Conservation (phyloP, 2,888 invertebrate species). For the Marasmarcha lunaedactyla region DNA sequence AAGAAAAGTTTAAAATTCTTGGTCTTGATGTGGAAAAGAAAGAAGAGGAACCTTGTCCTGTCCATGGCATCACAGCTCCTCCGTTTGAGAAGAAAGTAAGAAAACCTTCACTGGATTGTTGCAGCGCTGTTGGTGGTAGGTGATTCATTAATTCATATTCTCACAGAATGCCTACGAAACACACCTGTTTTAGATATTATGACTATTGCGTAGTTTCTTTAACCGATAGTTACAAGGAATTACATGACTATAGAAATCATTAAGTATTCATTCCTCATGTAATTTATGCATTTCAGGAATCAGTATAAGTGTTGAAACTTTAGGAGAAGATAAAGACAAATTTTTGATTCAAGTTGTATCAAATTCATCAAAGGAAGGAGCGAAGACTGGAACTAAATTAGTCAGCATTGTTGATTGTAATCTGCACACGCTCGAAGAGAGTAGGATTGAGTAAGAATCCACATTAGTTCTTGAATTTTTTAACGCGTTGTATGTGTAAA, state of each 20-base stretch:
- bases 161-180: too few relatives aligned
- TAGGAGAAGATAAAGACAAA: slow-evolving; percentile 58
- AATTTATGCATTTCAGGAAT: slow-evolving; percentile 29
- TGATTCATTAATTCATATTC: too few relatives aligned
- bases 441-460: slow-evolving; percentile 64
- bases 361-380: slow-evolving; percentile 67
- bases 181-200: too few relatives aligned
- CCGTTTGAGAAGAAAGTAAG: slow-evolving; percentile 33
- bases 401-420: slow-evolving; percentile 71
- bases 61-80: slow-evolving; percentile 31
- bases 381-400: slow-evolving; percentile 69
- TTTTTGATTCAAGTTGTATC: slow-evolving; percentile 73
- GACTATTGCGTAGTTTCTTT: too few relatives aligned
- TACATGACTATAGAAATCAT: too few relatives aligned
- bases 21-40: slow-evolving; percentile 29
- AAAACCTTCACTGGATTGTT: slow-evolving; percentile 52
- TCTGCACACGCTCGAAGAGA: slow-evolving; percentile 75
- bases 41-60: slow-evolving; percentile 21
- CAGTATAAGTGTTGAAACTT: slow-evolving; percentile 49
- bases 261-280: too few relatives aligned
- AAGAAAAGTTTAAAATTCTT: slow-evolving; percentile 36
- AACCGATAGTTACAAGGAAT: too few relatives aligned
- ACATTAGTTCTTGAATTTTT: too few relatives aligned
- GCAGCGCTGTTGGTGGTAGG: slow-evolving; percentile 57
- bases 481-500: too few relatives aligned